phyloP scores from a whole-genome alignment of 1,140 invertebrate genomes.

The Dendroctonus ponderosae region DNA sequence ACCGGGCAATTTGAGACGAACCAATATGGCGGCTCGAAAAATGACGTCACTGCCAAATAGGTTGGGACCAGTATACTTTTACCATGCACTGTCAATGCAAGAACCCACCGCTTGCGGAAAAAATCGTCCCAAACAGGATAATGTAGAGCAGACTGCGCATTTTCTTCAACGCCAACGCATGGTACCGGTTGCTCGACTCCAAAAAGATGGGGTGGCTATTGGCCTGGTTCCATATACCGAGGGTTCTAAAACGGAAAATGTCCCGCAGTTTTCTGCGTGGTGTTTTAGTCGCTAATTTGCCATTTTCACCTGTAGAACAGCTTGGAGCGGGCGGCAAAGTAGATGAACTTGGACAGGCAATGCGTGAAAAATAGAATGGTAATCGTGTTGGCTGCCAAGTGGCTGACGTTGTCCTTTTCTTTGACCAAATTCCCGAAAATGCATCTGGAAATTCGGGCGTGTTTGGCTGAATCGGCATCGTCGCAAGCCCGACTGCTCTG shows the following conservation, averaged over 20 bases:
- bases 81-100: neutral
- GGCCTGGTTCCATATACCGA: conserved; percentile 76
- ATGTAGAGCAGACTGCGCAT: conserved; percentile 70
- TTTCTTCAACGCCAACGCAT: conserved; percentile 70
- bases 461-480: no score
- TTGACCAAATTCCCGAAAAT: conserved; percentile 66
- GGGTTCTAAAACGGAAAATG: conserved; percentile 54
- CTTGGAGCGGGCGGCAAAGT: conserved; percentile 70
- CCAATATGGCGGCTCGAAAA: no score
- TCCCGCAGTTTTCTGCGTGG: neutral
- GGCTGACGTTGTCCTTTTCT: conserved; percentile 75
- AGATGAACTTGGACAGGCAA: conserved; percentile 69
- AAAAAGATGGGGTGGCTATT: conserved; percentile 80
- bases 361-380: conserved; percentile 79
- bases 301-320: conserved; percentile 68
- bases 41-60: no score
- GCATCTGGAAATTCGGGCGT: conserved; percentile 47
- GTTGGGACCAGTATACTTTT: no score
- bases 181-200: conserved; percentile 75
- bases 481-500: no score
- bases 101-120: conserved; percentile 58
- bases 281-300: neutral
- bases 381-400: conserved; percentile 77
- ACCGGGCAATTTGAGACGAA: no score
- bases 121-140: conserved; percentile 61